phyloP scores from a whole-genome alignment of 2,797 vertebrate genomes.

The Thamnophis elegans region DNA sequence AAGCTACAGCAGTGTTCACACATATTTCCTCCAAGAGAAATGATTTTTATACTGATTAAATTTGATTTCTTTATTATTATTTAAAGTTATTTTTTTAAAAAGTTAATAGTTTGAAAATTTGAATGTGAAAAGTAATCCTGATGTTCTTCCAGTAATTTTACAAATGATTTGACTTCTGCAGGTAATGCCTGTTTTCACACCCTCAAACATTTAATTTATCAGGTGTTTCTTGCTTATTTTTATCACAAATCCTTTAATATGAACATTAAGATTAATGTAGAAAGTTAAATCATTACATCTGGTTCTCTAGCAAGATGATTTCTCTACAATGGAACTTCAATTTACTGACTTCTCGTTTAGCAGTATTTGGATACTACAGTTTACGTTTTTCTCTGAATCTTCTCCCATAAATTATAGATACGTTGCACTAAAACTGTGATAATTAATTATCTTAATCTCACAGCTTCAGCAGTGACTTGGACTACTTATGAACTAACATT shows the following conservation, averaged over 20 bases:
- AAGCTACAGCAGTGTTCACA: too few relatives aligned
- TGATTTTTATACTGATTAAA: too few relatives aligned
- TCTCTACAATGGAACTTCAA: background rate
- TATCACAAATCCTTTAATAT: background rate
- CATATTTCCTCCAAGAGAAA: too few relatives aligned
- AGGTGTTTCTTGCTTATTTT: background rate
- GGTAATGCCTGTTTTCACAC: too few relatives aligned
- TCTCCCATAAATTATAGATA: background rate
- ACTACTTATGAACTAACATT: background rate
- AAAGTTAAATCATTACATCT: background rate
- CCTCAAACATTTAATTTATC: too few relatives aligned
- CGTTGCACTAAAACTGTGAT: background rate
- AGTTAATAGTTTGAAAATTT: too few relatives aligned
- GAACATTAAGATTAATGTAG: background rate
- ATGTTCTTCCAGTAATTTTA: too few relatives aligned
- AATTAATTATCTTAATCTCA: background rate
- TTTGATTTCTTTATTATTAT: too few relatives aligned
- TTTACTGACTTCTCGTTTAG: background rate
- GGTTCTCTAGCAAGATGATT: background rate
- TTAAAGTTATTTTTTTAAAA: too few relatives aligned
- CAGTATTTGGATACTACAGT: background rate
- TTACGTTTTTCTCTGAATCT: background rate
- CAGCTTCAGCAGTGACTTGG: background rate
- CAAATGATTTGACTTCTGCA: too few relatives aligned
- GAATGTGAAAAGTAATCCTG: too few relatives aligned